Conservation (phyloP, 1,140 invertebrate genomes). For the Euschistus heros region DNA sequence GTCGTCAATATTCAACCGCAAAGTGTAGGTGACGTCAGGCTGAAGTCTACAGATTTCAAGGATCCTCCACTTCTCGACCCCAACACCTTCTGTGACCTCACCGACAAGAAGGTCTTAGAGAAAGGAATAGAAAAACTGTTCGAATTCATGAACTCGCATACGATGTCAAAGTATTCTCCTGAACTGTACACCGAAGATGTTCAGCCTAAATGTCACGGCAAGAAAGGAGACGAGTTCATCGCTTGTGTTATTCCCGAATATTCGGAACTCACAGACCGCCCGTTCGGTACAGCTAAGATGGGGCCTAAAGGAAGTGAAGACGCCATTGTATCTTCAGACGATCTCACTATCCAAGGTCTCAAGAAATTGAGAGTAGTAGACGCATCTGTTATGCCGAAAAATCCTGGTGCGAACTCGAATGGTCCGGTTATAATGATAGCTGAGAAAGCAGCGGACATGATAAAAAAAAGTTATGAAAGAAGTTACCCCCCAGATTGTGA, state of each 20-base stretch:
- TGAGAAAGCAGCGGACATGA: slow-evolving; percentile 39
- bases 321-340: slow-evolving; percentile 41
- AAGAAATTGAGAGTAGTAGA: slow-evolving; percentile 35
- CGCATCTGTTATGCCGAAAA: slow-evolving; percentile 35
- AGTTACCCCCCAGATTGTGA: no score
- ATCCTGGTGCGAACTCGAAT: slow-evolving; percentile 29
- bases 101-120: background rate
- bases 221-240: background rate
- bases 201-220: slow-evolving; percentile 29
- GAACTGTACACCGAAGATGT: slow-evolving; percentile 47
- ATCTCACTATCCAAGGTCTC: slow-evolving; percentile 33
- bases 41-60: background rate
- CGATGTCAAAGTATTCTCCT: background rate
- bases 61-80: slow-evolving; percentile 16
- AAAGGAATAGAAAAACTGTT: background rate
- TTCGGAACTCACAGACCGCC: slow-evolving; percentile 45
- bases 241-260: background rate
- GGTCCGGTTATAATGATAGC: slow-evolving; percentile 48
- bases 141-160: background rate
- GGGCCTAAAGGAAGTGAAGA: slow-evolving; percentile 37
- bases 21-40: background rate
- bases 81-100: background rate
- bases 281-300: slow-evolving; percentile 51
- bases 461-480: no score
- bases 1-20: background rate